Percentiles rank a stretch among this genome's conserved stretches.
phyloP scores from a whole-genome alignment of 2,113 vertebrate genomes.

The Alces alces region DNA sequence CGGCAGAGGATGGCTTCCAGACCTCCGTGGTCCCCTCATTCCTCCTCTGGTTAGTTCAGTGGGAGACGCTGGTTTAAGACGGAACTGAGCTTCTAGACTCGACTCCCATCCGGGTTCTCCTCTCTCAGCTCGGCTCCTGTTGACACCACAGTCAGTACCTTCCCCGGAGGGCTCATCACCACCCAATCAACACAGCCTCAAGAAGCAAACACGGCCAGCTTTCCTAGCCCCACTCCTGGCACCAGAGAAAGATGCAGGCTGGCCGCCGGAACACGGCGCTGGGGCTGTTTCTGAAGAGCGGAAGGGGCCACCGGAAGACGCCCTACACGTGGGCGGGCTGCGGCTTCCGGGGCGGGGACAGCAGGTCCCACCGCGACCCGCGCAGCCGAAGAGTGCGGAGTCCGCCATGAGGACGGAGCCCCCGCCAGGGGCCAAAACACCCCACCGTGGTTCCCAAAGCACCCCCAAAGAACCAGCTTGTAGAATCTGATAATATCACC shows the following conservation, averaged over 20 bases:
- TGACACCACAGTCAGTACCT: not conserved
- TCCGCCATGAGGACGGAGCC: conserved; percentile 65
- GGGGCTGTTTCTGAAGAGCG: conserved; percentile 83
- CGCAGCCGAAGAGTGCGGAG: conserved; percentile 74
- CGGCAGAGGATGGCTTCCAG: not conserved
- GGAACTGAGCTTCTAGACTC: not conserved
- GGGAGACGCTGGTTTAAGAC: not conserved
- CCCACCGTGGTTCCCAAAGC: not conserved
- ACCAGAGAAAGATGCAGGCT: accelerated
- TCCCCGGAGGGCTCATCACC: not conserved
- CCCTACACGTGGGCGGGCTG: conserved; percentile 84
- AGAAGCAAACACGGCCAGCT: conserved; percentile 61
- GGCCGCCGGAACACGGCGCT: not conserved
- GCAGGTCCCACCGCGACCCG: not conserved
- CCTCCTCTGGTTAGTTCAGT: not conserved
- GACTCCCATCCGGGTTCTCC: conserved; percentile 80
- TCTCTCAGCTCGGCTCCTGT: conserved; percentile 25
- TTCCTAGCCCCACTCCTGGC: not conserved
- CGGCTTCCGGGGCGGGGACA: conserved; percentile 63
- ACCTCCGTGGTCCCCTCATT: not conserved
- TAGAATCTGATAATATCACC: not conserved
- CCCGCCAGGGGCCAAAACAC: conserved; percentile 73
- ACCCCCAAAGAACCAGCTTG: not conserved
- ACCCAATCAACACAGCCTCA: conserved; percentile 7
- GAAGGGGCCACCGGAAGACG: conserved; percentile 85